Base-by-base conservation (phyloP, 2,888 invertebrate species). In the Pollenia amentaria region DNA sequence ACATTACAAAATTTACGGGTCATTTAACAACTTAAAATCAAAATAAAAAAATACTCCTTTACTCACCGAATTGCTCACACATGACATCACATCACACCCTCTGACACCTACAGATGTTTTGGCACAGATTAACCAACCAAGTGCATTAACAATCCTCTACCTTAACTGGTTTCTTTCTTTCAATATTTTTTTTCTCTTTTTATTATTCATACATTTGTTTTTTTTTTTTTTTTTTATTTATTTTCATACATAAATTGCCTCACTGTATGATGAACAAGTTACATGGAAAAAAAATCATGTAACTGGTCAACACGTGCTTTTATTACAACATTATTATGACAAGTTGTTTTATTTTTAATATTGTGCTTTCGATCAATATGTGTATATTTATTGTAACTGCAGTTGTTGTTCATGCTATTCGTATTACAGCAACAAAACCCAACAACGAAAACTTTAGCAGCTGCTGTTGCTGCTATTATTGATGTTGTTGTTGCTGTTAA, bases 221-320 rank as follows among this genome's bases (percentile, higher is more conserved):
- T 48, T 60, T 8, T 57, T 8, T n/a, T 29, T 80, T 14, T 69
- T 53, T 44, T 14, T 69, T 46, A 38, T 69, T 42, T 46, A 53
- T 60, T 40, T 40, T 18, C 55, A 51, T 60, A 44, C 46, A 48
- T 69, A 76, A 76, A 51, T 69, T 81, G 57, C 65, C 51, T 70
- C 53, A 70, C 40, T 55, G 29, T 60, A 65, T 73, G 77, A 73
- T 53, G 62, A 78, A 62, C 53, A 79, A 51, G 40, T 44, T 62
- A 38, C 48, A 42, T 65, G 11, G 51, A 60, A 67, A 42, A 3
- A 55, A 46, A 69, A 29, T 80, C 73, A 86, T 83, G 82, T 76
- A 84, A 84, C 87, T 85, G 83, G 89, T 88, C 91, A 92, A 91
- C 92, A 92, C 92, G 92, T 92, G 92, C 92, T 92, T 92, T 91